phyloP scores from a whole-genome alignment of 2,797 vertebrate species.

The Acanthurus tractus region DNA sequence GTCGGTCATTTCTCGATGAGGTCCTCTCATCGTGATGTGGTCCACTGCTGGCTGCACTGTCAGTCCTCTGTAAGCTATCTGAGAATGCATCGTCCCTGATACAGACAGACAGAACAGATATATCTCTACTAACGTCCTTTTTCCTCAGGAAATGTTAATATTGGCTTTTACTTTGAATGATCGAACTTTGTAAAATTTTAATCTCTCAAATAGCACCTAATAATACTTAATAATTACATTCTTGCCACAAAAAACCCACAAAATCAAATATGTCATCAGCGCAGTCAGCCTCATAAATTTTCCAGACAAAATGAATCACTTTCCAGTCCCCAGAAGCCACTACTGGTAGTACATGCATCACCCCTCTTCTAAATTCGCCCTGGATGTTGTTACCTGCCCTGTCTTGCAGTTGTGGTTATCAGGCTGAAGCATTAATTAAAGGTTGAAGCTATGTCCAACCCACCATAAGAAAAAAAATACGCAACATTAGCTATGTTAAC shows the following conservation, averaged over 20 bases:
- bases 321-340: not conserved
- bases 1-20: conserved; percentile 90
- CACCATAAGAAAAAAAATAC: too few species aligned
- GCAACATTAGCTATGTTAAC: too few species aligned
- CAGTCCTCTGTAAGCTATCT: conserved; percentile 90
- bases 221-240: conserved; percentile 5
- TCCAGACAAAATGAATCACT: conserved; percentile 22
- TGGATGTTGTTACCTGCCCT: conserved; percentile 20
- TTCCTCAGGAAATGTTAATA: conserved; percentile 14
- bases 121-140: conserved; percentile 16
- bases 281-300: conserved; percentile 18
- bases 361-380: conserved; percentile 17
- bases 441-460: not conserved
- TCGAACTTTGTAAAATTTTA: not conserved
- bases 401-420: conserved; percentile 26
- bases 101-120: conserved; percentile 29
- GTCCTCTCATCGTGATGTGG: conserved; percentile 89
- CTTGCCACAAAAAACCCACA: conserved; percentile 8
- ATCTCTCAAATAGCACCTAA: not conserved
- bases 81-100: conserved; percentile 94
- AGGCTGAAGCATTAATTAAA: conserved; percentile 24
- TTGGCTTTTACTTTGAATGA: conserved; percentile 1
- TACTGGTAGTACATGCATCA: conserved; percentile 16
- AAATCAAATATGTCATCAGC: conserved; percentile 6
- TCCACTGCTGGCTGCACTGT: conserved; percentile 91